Conservation (phyloP, 2,888 invertebrate genomes). For the Diplolepis rosae region DNA sequence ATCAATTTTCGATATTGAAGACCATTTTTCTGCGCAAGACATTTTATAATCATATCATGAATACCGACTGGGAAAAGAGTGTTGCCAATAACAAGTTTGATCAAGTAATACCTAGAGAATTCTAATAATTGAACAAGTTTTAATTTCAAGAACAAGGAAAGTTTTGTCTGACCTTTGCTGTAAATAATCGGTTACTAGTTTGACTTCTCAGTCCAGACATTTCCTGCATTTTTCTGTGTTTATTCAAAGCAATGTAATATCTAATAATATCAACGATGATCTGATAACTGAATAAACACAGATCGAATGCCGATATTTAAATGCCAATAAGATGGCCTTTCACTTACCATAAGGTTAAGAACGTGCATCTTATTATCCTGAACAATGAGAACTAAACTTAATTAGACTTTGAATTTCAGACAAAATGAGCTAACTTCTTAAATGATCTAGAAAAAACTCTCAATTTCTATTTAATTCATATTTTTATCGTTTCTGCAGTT, state of each 20-base stretch:
- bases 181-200: no score
- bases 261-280: not conserved
- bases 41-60: not conserved
- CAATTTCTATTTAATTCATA: no score
- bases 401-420: constrained; percentile 1
- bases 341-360: not conserved
- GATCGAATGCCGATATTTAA: not conserved
- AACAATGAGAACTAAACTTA: not conserved
- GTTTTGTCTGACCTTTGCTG: no score
- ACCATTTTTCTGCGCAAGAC: not conserved
- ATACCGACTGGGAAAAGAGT: not conserved
- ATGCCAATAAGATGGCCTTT: constrained; percentile 1
- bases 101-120: not conserved
- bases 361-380: not conserved
- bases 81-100: not conserved
- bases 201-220: no score
- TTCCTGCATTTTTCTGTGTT: no score
- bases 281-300: not conserved
- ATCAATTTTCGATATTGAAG: not conserved
- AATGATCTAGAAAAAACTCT: no score
- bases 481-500: no score
- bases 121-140: no score
- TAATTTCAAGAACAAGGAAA: not conserved
- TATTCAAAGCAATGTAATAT: not conserved
- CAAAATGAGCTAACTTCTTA: no score